Base-by-base conservation (phyloP, 92 coral and sea anemone genomes). In the Phenganax subtilis region DNA sequence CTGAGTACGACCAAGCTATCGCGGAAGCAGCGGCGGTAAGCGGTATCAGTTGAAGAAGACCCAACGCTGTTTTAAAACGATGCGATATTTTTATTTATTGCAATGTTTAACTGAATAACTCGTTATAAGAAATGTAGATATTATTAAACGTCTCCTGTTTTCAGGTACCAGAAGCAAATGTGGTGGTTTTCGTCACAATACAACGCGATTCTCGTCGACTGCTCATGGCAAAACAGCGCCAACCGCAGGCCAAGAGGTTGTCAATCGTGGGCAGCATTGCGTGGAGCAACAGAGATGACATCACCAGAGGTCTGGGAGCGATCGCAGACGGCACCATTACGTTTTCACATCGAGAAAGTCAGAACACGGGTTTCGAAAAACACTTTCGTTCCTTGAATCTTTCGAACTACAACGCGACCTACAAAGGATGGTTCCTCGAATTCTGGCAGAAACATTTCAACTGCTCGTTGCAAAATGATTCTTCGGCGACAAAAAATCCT, bases 271-370 rank as follows among this genome's bases (percentile, higher is more conserved):
- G 83, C 52, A 79, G 85, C 57, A 60, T 81, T 25, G 76, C 88
- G 29, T 86, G 88, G 88, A 84, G 88, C 16, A 81, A 81, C 52
- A 79, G 88, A 51, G 88, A 86, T 68, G 88, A 86, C 85, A 80
- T 86, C 74, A 86, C 85, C 12, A 74, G 57, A 63, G 88, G 76
- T 10, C 85, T 74, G 7, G 88, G 75, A 28, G 64, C 47, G 20
- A 75, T 74, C n/a, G 88, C 85, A 14, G 85, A 86, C 25, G 88
- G 88, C n/a, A 74, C 88, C 1, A 75, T 86, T 15, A 86, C 88
- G 7, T 82, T 86, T 27, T 73, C 80, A 47, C 88, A 86, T 56
- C 75, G 57, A 53, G 88, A 86, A 51, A 85, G 82, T 10, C 75
- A 62, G 52, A 80, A 81, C 76, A 71, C 55, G 28, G 75, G 52